phyloP scores from a whole-genome alignment of 2,888 invertebrate species.

The Agrilus mali region DNA sequence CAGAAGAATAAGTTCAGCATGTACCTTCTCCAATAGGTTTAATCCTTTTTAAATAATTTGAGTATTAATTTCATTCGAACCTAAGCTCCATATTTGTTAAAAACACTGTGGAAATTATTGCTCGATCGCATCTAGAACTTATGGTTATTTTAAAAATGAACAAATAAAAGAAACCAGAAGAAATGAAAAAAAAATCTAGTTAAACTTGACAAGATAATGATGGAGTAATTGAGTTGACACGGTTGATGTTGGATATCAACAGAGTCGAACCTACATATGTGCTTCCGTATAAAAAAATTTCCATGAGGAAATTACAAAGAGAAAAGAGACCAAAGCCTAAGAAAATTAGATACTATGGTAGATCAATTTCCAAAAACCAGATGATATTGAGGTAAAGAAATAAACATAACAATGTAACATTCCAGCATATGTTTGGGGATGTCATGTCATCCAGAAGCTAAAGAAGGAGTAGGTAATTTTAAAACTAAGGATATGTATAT shows the following conservation, averaged over 20 bases:
- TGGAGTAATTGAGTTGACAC: conserved; percentile 47
- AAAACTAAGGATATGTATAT: conserved; percentile 88
- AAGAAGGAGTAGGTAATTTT: conserved; percentile 56
- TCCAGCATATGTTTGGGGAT: conserved; percentile 95
- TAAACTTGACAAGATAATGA: conserved; percentile 29
- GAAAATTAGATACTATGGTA: too few species aligned
- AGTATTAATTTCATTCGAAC: conserved; percentile 69
- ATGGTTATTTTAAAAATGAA: conserved; percentile 28
- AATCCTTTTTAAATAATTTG: conserved; percentile 71
- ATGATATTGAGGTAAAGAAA: conserved; percentile 68
- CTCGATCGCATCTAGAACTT: conserved; percentile 55
- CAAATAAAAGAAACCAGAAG: conserved; percentile 20
- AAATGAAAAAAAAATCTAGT: conserved; percentile 9
- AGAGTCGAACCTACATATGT: conserved; percentile 14
- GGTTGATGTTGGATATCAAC: conserved; percentile 20
- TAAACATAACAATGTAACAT: conserved; percentile 91
- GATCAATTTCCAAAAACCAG: conserved; percentile 73
- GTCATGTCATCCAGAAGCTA: conserved; percentile 80
- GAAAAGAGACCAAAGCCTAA: conserved; percentile 88
- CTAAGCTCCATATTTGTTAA: conserved; percentile 62
- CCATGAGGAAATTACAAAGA: conserved; percentile 75
- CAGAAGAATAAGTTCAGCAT: not conserved
- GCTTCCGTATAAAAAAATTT: conserved; percentile 83
- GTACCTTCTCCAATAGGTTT: conserved; percentile 7
- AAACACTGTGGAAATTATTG: conserved; percentile 71